A percentile compares a stretch with the other conserved stretches of the same genome.
phyloP scores from a whole-genome alignment of 2,113 vertebrate genomes.

The Casuarius casuarius region DNA sequence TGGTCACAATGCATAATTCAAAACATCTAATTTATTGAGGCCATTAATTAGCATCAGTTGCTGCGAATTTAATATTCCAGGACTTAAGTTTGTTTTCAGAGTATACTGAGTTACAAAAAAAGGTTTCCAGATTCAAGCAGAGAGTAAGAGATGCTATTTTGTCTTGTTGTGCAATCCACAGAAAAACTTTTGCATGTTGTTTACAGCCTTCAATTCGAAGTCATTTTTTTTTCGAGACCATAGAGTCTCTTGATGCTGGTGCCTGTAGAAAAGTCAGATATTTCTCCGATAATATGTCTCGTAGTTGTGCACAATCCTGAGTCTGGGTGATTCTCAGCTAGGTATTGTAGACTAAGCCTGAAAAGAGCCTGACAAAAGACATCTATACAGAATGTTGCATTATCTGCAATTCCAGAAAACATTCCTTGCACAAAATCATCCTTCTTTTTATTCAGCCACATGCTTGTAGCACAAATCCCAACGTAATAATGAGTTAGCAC shows the following conservation, averaged over 20 bases:
- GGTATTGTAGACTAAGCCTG: not conserved
- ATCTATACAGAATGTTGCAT: not conserved
- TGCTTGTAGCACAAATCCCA: not conserved
- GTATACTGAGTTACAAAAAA: not conserved
- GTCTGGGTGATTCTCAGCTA: not conserved
- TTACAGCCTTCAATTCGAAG: not conserved
- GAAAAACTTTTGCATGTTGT: not conserved
- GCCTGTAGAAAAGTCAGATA: conserved; percentile 28
- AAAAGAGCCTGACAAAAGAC: conserved; percentile 14
- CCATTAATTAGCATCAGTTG: not conserved
- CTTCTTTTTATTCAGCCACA: not conserved
- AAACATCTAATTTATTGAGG: not conserved
- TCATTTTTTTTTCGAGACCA: not conserved
- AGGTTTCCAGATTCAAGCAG: not conserved
- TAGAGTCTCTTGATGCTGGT: not conserved
- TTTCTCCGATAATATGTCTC: conserved; percentile 34
- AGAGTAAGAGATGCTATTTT: not conserved
- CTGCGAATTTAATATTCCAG: not conserved
- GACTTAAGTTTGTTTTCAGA: not conserved
- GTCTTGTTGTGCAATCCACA: not conserved
- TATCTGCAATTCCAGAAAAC: conserved; percentile 33
- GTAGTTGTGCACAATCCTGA: not conserved
- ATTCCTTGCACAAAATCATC: not conserved
- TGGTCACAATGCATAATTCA: not conserved
- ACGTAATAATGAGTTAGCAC: conserved; percentile 8